These are phyloP conservation scores for Pipistrellus kuhlii DNA, from an alignment of 2,797 vertebrate species.

Conservation along the genomic window DNA sequence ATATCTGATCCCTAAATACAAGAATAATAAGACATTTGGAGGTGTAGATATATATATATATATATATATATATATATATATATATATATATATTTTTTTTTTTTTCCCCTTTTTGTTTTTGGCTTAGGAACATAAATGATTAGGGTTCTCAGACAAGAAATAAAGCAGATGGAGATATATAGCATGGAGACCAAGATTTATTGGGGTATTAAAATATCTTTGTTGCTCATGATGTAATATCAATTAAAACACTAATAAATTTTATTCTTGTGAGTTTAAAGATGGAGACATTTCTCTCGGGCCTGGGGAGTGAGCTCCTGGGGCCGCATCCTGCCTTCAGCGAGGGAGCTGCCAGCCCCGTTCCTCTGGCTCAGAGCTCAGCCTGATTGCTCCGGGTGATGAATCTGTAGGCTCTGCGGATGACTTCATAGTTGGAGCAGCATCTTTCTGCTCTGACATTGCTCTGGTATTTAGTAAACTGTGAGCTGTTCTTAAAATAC, in stretches of 20 bases:
- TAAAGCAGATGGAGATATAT: not conserved
- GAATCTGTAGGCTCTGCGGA: not conserved
- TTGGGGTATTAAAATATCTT: not conserved
- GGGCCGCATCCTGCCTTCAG: not conserved
- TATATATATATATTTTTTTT: not conserved
- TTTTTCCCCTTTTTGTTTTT: not conserved
- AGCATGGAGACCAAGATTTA: not conserved
- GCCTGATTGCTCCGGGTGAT: not conserved
- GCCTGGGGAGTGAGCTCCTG: not conserved
- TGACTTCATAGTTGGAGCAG: conserved; percentile 53
- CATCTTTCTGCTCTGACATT: conserved; percentile 18
- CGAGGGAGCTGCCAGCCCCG: not conserved
- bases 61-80: no score
- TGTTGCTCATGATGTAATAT: not conserved
- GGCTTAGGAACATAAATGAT: not conserved
- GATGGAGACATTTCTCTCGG: not conserved
- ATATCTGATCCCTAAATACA: not conserved
- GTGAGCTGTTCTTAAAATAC: conserved; percentile 44
- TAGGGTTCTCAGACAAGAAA: not conserved
- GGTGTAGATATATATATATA: not conserved
- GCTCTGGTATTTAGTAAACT: conserved; percentile 56
- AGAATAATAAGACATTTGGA: conserved; percentile 3
- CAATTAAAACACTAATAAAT: conserved; percentile 4
- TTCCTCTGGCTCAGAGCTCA: not conserved
- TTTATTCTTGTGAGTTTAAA: not conserved